Conservation (phyloP, 2,888 invertebrate species). For the Macrophya annulata region DNA sequence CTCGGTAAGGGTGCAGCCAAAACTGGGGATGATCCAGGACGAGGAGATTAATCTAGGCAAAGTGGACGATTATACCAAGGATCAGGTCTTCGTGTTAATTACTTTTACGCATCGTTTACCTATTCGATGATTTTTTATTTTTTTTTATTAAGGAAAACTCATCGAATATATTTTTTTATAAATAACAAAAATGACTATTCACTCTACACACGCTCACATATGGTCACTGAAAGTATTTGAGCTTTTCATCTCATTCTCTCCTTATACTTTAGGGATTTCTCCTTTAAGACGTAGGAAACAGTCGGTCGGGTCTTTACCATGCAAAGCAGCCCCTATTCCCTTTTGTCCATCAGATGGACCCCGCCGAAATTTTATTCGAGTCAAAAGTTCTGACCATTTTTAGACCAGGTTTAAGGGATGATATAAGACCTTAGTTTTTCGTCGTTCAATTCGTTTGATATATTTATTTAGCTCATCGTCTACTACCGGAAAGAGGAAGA, state of each 20-base stretch:
- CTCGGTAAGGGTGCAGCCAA: constrained; percentile 40
- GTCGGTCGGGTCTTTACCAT: constrained; percentile 66
- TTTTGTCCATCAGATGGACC: constrained; percentile 65
- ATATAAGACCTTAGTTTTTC: constrained; percentile 63
- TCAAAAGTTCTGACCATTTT: constrained; percentile 66
- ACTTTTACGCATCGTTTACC: constrained; percentile 53
- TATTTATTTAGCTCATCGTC: constrained; percentile 68
- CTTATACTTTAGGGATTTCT: constrained; percentile 1
- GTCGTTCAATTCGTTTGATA: constrained; percentile 61
- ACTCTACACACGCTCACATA: background rate
- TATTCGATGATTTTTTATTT: background rate
- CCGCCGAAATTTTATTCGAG: constrained; percentile 57
- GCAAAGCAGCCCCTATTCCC: constrained; percentile 70
- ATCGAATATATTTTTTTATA: too few relatives aligned
- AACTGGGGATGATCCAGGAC: background rate
- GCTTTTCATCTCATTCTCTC: background rate
- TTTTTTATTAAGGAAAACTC: too few relatives aligned
- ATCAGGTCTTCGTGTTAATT: constrained; percentile 38
- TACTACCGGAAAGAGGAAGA: background rate
- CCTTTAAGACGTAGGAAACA: constrained; percentile 41
- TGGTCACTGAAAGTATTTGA: background rate
- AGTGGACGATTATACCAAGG: constrained; percentile 44
- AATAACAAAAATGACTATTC: too few relatives aligned
- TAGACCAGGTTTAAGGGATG: constrained; percentile 40
- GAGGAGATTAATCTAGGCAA: constrained; percentile 50